phyloP scores from a whole-genome alignment of 2,113 vertebrate species.

The Amia ocellicauda region DNA sequence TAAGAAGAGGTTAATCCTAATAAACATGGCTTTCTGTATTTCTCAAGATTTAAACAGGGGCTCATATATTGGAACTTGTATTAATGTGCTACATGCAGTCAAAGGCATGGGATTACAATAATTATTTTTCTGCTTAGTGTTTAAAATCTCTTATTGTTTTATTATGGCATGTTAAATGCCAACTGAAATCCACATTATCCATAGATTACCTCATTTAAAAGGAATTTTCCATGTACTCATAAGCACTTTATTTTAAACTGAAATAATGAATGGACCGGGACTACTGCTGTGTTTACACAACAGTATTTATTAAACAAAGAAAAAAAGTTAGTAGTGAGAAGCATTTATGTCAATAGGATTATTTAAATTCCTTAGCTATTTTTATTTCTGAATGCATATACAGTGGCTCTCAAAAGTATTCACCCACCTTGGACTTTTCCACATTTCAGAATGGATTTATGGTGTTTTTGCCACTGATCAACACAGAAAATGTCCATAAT shows the following conservation, averaged over 20 bases:
- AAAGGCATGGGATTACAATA: constrained; percentile 44
- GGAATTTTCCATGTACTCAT: constrained; percentile 28
- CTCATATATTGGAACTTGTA: constrained; percentile 27
- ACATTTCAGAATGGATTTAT: no score
- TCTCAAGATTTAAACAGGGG: constrained; percentile 15
- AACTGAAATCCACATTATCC: constrained; percentile 48
- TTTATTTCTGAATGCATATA: no score
- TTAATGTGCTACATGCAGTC: constrained; percentile 36
- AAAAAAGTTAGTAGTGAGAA: no score
- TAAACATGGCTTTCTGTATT: constrained; percentile 5
- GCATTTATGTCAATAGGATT: no score
- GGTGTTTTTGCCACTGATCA: no score
- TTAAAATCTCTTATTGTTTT: constrained; percentile 50
- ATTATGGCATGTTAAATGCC: constrained; percentile 40
- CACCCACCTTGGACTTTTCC: no score
- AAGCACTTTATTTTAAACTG: background rate
- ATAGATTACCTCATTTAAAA: constrained; percentile 46
- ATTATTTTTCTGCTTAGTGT: constrained; percentile 49
- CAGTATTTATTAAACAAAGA: background rate
- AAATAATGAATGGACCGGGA: background rate
- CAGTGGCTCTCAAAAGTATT: no score
- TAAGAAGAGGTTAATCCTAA: background rate
- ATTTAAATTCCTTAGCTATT: no score
- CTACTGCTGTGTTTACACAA: background rate
- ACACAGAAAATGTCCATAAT: no score